Evolutionary conservation across 2,113 vertebrate species (phyloP).

Genomic region (Oncorhynchus kisutch): DNA sequence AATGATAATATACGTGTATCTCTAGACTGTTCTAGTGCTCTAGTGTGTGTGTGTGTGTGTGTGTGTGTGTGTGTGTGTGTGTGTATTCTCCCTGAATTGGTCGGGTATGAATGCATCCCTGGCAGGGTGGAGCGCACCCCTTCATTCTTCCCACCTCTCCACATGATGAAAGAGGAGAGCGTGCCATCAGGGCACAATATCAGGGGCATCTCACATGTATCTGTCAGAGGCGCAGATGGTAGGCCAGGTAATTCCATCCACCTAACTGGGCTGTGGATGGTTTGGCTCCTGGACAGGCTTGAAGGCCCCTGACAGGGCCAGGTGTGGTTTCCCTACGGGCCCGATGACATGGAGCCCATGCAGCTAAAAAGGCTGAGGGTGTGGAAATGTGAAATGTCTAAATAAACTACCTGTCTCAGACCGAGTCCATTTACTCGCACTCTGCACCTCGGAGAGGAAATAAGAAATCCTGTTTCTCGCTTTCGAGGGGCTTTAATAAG

Average conservation of each 20-base stretch:
- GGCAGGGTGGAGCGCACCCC: neutral
- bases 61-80: neutral
- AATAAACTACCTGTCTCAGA: constrained; percentile 30
- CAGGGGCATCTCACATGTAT: constrained; percentile 1
- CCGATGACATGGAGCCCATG: no score
- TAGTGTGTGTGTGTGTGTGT: neutral
- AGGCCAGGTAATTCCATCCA: constrained; percentile 54
- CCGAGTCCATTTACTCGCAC: constrained; percentile 8
- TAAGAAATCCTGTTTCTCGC: constrained; percentile 9
- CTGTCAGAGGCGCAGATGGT: constrained; percentile 16
- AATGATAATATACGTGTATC: neutral
- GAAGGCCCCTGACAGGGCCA: neutral
- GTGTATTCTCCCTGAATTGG: constrained; percentile 3
- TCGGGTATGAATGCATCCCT: constrained; percentile 6
- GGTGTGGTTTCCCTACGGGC: neutral
- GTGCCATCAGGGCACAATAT: constrained; percentile 7
- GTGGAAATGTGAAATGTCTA: constrained; percentile 13
- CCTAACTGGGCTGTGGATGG: neutral
- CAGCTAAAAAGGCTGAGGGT: neutral
- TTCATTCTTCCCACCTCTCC: neutral
- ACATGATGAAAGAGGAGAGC: constrained; percentile 4
- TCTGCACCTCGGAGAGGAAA: constrained; percentile 9
- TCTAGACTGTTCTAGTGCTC: neutral
- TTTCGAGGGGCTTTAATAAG: no score
- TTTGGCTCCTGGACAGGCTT: constrained; percentile 7